Percentiles rank a stretch among this genome's conserved stretches.
Evolutionary conservation across 2,888 invertebrate genomes (phyloP).

Genomic region (Tiphia femorata): DNA sequence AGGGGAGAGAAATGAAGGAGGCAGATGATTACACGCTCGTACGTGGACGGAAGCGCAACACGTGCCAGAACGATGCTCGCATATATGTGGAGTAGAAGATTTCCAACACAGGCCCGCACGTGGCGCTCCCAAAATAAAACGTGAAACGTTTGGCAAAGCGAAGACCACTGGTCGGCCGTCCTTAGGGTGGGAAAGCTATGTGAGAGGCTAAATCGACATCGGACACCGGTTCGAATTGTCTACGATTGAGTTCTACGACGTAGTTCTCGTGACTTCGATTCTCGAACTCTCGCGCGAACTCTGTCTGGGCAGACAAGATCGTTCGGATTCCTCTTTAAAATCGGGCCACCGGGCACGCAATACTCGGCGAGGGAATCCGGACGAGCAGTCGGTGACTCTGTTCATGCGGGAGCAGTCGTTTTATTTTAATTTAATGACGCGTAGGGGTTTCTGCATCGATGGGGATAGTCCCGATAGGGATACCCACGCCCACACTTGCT

Average conservation of each 20-base stretch:
- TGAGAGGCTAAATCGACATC: conserved; percentile 28
- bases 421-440: too few species aligned
- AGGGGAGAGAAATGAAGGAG: background rate
- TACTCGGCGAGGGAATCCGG: too few species aligned
- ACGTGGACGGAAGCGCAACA: conserved; percentile 28
- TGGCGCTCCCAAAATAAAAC: conserved; percentile 63
- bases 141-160: conserved; percentile 59
- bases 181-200: conserved; percentile 34
- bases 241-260: conserved; percentile 19
- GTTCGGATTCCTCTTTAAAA: too few species aligned
- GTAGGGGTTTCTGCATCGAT: too few species aligned
- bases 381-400: too few species aligned
- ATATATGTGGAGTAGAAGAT: conserved; percentile 32
- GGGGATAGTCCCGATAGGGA: too few species aligned
- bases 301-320: background rate
- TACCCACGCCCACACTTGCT: too few species aligned
- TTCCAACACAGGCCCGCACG: conserved; percentile 60
- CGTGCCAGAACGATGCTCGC: conserved; percentile 38
- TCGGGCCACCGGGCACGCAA: too few species aligned
- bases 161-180: conserved; percentile 25
- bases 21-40: background rate
- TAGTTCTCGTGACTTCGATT: conserved; percentile 8
- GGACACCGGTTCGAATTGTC: conserved; percentile 30
- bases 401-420: too few species aligned
- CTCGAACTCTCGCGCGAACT: background rate